A percentile compares a stretch with the other conserved stretches of the same genome.
Conservation (phyloP, 2,113 vertebrate species). For the Anolis sagrei region DNA sequence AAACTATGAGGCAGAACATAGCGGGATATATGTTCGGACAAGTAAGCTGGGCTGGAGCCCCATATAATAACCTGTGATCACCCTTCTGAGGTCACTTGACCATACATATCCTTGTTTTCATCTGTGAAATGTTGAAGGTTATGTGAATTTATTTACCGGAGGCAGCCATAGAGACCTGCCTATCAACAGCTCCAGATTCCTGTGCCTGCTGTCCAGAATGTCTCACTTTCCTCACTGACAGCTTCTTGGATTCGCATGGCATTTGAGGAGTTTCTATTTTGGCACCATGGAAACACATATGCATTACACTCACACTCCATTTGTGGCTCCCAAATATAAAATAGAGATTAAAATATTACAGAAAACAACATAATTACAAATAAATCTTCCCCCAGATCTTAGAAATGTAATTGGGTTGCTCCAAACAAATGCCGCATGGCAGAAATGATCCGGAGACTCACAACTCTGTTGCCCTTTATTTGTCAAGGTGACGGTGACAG, state of each 20-base stretch:
- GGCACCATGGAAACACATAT: neutral
- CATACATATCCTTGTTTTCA: too few relatives aligned
- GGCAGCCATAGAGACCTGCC: neutral
- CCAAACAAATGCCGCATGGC: accelerated
- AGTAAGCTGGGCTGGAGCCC: too few relatives aligned
- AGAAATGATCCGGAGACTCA: neutral
- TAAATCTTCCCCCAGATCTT: neutral
- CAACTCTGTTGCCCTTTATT: neutral
- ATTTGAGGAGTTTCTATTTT: constrained; percentile 13
- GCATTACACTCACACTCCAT: neutral
- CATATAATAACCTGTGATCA: too few relatives aligned
- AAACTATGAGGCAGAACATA: too few relatives aligned
- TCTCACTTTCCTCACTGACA: constrained; percentile 14
- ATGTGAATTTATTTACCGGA: neutral
- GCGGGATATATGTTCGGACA: too few relatives aligned
- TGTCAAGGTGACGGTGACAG: neutral
- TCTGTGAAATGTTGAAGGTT: too few relatives aligned
- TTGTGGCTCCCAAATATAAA: neutral
- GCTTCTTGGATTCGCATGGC: neutral
- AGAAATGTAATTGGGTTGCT: accelerated
- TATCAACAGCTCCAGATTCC: neutral
- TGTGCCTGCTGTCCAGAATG: neutral
- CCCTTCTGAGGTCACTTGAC: too few relatives aligned
- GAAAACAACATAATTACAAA: neutral
- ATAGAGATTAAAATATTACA: neutral